These are phyloP conservation scores for Petrocephalus zakoni DNA, from an alignment of 2,113 vertebrate genomes.

Conservation along the genomic window DNA sequence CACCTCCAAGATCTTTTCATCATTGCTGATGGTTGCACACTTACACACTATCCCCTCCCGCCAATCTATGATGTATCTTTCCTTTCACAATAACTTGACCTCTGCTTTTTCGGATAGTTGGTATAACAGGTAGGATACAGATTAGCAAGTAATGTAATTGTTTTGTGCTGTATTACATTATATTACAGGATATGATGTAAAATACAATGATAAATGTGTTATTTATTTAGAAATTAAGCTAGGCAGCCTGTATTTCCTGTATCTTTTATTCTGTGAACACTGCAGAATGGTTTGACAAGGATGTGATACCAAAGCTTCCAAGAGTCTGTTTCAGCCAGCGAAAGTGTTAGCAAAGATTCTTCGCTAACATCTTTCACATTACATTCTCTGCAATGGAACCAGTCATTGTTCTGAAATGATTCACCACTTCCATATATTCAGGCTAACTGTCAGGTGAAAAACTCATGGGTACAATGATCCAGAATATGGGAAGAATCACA, in stretches of 20 bases:
- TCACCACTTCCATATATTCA: background rate
- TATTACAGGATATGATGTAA: background rate
- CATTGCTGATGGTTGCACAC: constrained; percentile 3
- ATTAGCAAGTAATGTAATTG: background rate
- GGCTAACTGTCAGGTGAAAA: background rate
- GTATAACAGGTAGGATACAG: background rate
- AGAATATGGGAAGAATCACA: background rate
- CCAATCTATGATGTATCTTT: background rate
- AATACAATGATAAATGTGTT: background rate
- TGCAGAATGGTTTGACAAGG: background rate
- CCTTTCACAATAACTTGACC: background rate
- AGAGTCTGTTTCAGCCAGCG: background rate
- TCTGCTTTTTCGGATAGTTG: background rate
- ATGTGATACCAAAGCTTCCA: background rate
- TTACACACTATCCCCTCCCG: background rate
- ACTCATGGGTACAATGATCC: background rate
- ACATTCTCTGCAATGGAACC: background rate
- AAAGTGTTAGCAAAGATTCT: background rate
- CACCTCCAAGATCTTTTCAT: constrained; percentile 15
- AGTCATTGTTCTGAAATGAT: background rate
- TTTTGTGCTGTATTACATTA: background rate
- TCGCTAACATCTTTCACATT: background rate
- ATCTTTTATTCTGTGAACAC: background rate
- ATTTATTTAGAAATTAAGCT: background rate
- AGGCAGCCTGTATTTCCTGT: background rate